A percentile compares a stretch with the other conserved stretches of the same genome.
Evolutionary conservation across 2,888 invertebrate genomes (phyloP).

Genomic region (Anorthoa munda): DNA sequence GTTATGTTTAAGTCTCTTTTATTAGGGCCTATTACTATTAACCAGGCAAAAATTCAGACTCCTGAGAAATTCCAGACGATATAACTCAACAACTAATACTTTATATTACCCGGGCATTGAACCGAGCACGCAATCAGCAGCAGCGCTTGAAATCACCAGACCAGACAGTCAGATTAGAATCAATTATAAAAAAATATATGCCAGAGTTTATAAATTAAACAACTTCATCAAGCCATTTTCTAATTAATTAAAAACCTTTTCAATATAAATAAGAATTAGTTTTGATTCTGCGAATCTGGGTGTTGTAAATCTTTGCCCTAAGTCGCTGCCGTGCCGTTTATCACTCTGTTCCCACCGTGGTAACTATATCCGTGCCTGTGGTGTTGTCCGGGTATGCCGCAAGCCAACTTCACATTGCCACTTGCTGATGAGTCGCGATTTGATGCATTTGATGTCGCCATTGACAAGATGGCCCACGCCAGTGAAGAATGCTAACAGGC

Average conservation of each 20-base stretch:
- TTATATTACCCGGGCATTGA: too few species aligned
- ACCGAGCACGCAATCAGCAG: too few species aligned
- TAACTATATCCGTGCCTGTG: conserved; percentile 15
- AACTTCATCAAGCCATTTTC: neutral
- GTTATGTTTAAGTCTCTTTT: too few species aligned
- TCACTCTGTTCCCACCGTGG: neutral
- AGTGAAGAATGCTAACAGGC: neutral
- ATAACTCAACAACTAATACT: too few species aligned
- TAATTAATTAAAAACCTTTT: neutral
- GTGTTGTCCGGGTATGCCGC: conserved; percentile 5
- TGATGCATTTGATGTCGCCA: neutral
- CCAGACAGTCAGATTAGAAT: too few species aligned
- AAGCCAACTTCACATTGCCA: neutral
- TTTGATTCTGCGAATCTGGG: too few species aligned
- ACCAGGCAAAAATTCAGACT: too few species aligned
- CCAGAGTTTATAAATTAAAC: neutral
- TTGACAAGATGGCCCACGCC: neutral
- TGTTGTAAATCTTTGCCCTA: neutral
- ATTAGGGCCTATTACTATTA: too few species aligned
- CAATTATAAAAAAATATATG: too few species aligned
- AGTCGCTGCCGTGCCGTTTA: neutral
- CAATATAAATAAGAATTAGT: neutral
- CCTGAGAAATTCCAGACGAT: too few species aligned
- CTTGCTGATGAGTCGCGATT: neutral
- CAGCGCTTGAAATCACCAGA: too few species aligned